phyloP scores from a whole-genome alignment of 2,113 vertebrate genomes.

The Tragelaphus buxtoni region DNA sequence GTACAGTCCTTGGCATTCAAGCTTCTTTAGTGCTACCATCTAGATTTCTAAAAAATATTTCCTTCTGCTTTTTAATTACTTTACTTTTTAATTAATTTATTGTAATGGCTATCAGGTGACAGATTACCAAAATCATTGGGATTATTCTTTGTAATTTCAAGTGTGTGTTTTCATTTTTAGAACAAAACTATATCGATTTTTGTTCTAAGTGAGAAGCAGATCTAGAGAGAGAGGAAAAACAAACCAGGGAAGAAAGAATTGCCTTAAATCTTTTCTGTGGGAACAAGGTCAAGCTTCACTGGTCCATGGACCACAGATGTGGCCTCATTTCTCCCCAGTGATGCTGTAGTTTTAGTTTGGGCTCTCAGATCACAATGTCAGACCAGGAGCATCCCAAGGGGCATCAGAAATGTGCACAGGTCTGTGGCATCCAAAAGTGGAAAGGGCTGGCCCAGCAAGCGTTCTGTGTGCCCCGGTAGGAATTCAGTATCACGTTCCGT shows the following conservation, averaged over 20 bases:
- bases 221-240: too few relatives aligned
- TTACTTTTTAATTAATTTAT: neutral
- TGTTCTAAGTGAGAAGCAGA: neutral
- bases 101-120: neutral
- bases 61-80: neutral
- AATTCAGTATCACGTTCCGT: too few relatives aligned
- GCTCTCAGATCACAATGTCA: neutral
- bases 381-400: too few relatives aligned
- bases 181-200: neutral
- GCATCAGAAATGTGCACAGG: accelerated
- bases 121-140: neutral
- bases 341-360: neutral
- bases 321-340: accelerated
- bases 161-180: neutral
- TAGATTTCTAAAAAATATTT: neutral
- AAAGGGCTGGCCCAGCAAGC: neutral
- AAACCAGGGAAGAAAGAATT: neutral
- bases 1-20: neutral
- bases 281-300: too few relatives aligned
- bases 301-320: accelerated
- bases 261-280: neutral
- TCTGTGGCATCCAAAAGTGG: too few relatives aligned
- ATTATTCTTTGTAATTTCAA: neutral
- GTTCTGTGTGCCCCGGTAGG: too few relatives aligned
- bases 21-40: accelerated